phyloP scores from a whole-genome alignment of 1,140 invertebrate genomes.

The Formica exsecta region DNA sequence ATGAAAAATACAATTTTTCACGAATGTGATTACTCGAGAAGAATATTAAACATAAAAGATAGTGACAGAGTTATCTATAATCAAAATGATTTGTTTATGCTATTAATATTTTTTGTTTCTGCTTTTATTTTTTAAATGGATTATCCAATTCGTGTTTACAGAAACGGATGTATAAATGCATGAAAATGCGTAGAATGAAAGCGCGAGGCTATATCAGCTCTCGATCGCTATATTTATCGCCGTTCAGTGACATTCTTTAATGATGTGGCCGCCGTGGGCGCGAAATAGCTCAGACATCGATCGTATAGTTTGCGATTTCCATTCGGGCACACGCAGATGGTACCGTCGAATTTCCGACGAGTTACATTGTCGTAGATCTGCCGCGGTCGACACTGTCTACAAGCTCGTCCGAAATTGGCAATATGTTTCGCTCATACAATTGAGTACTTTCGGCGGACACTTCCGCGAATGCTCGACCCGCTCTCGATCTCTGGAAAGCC shows the following conservation, averaged over 20 bases:
- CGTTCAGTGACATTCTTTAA: slow-evolving; percentile 71
- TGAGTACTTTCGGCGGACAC: slow-evolving; percentile 65
- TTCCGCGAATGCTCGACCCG: slow-evolving; percentile 52
- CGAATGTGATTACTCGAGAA: background rate
- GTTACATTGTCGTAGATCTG: slow-evolving; percentile 55
- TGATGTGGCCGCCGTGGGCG: slow-evolving; percentile 54
- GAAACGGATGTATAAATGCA: too few species aligned
- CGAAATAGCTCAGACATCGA: slow-evolving; percentile 73
- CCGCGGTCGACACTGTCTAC: slow-evolving; percentile 55
- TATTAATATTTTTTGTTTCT: background rate
- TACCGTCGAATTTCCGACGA: slow-evolving; percentile 65
- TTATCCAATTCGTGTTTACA: background rate
- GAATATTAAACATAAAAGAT: background rate
- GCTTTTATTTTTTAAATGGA: background rate
- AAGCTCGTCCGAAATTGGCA: slow-evolving; percentile 53
- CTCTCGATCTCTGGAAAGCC: slow-evolving; percentile 66
- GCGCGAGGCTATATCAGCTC: background rate
- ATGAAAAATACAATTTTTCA: background rate
- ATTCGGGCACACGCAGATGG: slow-evolving; percentile 61
- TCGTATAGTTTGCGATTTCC: slow-evolving; percentile 60
- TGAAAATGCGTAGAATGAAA: background rate
- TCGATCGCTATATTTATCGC: slow-evolving; percentile 47
- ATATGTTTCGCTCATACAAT: slow-evolving; percentile 61
- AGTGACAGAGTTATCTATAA: background rate
- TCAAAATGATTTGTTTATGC: background rate